A percentile compares a stretch with the other conserved stretches of the same genome.
phyloP scores from a whole-genome alignment of 2,888 invertebrate species.

The Autographa gamma region DNA sequence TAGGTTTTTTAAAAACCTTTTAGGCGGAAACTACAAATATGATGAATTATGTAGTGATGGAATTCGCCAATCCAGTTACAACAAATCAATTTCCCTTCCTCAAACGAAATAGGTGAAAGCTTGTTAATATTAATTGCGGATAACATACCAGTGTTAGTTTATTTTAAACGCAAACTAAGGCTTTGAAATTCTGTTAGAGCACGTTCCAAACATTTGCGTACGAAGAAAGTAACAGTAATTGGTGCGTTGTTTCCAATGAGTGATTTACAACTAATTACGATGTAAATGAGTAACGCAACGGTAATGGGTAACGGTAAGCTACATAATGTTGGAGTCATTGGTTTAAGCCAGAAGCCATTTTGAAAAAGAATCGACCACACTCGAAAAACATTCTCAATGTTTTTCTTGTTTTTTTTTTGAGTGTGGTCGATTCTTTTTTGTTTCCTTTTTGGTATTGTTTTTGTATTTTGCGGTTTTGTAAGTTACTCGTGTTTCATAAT shows the following conservation, averaged over 20 bases:
- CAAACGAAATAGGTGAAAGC: constrained; percentile 42
- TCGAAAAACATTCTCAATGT: too few relatives aligned
- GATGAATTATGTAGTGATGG: neutral
- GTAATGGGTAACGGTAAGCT: constrained; percentile 44
- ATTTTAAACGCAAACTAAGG: constrained; percentile 49
- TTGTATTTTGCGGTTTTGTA: neutral
- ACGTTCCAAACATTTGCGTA: constrained; percentile 65
- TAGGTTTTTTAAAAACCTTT: too few relatives aligned
- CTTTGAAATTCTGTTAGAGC: constrained; percentile 56
- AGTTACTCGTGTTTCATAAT: neutral
- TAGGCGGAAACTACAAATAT: neutral
- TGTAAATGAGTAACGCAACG: constrained; percentile 50
- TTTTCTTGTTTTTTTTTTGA: neutral
- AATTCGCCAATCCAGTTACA: constrained; percentile 4
- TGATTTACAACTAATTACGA: constrained; percentile 58
- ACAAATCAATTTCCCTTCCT: constrained; percentile 44
- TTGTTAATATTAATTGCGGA: constrained; percentile 43
- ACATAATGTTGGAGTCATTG: constrained; percentile 26
- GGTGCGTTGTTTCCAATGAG: constrained; percentile 59
- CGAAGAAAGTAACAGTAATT: constrained; percentile 61
- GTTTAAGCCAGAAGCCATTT: constrained; percentile 11
- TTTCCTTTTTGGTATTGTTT: neutral
- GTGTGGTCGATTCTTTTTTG: neutral
- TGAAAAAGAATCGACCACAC: too few relatives aligned
- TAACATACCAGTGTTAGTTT: constrained; percentile 32